Evolutionary conservation across 2,888 invertebrate genomes (phyloP).

Genomic region (Zaprionus lineosus): DNA sequence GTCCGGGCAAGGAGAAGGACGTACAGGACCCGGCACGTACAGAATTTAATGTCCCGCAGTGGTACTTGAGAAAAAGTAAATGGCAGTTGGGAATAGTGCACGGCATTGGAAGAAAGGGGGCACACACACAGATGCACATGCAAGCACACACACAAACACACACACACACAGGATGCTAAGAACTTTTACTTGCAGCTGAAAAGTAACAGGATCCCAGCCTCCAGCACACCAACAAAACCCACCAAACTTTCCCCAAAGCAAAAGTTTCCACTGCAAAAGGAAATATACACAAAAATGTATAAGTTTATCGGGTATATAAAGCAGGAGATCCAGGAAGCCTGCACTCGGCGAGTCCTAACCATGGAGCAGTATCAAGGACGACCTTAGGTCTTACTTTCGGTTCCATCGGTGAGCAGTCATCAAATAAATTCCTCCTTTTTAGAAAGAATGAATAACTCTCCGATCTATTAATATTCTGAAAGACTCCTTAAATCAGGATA

Average conservation of each 20-base stretch:
- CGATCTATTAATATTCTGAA: too few species aligned
- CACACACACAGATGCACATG: neutral
- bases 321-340: slow-evolving; percentile 44
- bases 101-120: slow-evolving; percentile 18
- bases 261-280: slow-evolving; percentile 64
- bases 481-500: too few species aligned
- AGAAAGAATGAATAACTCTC: too few species aligned
- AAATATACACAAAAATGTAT: slow-evolving; percentile 49
- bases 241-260: slow-evolving; percentile 68
- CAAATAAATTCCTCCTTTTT: too few species aligned
- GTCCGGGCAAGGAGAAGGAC: slow-evolving; percentile 41
- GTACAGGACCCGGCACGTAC: slow-evolving; percentile 59
- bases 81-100: slow-evolving; percentile 48
- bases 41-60: slow-evolving; percentile 75
- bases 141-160: too few species aligned
- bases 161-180: too few species aligned
- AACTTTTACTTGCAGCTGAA: slow-evolving; percentile 75
- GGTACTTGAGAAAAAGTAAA: slow-evolving; percentile 78
- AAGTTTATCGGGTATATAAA: slow-evolving; percentile 44
- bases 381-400: too few species aligned
- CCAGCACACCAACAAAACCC: slow-evolving; percentile 55
- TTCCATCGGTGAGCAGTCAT: too few species aligned
- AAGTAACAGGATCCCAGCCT: slow-evolving; percentile 63
- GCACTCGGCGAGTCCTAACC: too few species aligned
- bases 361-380: too few species aligned